Conservation (phyloP, 2,888 invertebrate genomes). For the Campaea margaritaria region DNA sequence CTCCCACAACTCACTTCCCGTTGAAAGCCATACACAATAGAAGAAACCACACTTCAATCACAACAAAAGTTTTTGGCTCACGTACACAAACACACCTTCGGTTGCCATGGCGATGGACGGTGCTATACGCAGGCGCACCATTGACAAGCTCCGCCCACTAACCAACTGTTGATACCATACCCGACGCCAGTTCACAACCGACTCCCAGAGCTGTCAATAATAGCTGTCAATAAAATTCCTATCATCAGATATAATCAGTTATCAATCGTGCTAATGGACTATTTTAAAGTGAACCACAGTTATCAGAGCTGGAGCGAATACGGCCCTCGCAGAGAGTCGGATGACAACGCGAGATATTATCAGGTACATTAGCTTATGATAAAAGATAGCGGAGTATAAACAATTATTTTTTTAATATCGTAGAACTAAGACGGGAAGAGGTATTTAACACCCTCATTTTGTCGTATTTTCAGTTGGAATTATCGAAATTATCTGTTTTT, state of each 20-base stretch:
- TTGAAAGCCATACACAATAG: constrained; percentile 44
- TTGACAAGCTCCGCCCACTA: constrained; percentile 68
- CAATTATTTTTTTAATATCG: too few relatives aligned
- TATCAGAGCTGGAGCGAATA: constrained; percentile 27
- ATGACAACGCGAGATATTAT: constrained; percentile 29
- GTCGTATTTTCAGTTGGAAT: too few relatives aligned
- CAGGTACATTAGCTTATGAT: constrained; percentile 33
- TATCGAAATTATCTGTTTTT: too few relatives aligned
- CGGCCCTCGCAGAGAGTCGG: constrained; percentile 21
- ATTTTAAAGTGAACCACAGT: constrained; percentile 33
- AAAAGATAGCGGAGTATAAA: constrained; percentile 2
- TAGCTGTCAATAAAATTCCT: constrained; percentile 36
- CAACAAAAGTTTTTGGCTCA: constrained; percentile 35
- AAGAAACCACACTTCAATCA: constrained; percentile 49
- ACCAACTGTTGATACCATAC: constrained; percentile 78
- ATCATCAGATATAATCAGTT: constrained; percentile 22
- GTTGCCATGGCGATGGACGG: constrained; percentile 76
- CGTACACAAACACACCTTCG: constrained; percentile 77
- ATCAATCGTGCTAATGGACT: constrained; percentile 29
- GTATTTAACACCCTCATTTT: too few relatives aligned
- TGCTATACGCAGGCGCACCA: constrained; percentile 71
- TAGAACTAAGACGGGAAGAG: too few relatives aligned
- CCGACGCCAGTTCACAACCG: constrained; percentile 71
- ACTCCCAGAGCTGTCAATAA: constrained; percentile 59
- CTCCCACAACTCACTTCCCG: constrained; percentile 6